Percentiles rank a stretch among this genome's conserved stretches.
Evolutionary conservation across 1,140 invertebrate genomes (phyloP).

Genomic region (Melanaphis sacchari): DNA sequence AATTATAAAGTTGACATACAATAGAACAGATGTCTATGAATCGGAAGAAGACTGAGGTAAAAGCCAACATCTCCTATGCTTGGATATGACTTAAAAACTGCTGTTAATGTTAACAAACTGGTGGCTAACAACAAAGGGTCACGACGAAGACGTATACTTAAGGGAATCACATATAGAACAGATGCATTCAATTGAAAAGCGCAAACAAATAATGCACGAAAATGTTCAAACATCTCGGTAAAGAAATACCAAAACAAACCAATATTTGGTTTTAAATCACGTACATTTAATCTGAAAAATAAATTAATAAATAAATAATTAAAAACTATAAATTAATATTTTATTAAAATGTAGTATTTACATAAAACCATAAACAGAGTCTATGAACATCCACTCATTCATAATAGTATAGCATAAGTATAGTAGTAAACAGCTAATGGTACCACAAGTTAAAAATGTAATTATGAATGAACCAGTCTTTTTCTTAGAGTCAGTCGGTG

Average conservation of each 20-base stretch:
- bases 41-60: slow-evolving; percentile 86
- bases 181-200: slow-evolving; percentile 97
- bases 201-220: slow-evolving; percentile 91
- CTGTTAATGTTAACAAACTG: slow-evolving; percentile 81
- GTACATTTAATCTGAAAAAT: slow-evolving; percentile 77
- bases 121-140: slow-evolving; percentile 88
- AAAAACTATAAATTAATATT: not conserved
- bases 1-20: slow-evolving; percentile 71
- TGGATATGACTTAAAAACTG: slow-evolving; percentile 97
- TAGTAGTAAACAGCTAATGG: slow-evolving; percentile 55
- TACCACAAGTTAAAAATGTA: slow-evolving; percentile 62
- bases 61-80: slow-evolving; percentile 93
- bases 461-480: slow-evolving; percentile 65
- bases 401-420: slow-evolving; percentile 41
- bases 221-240: slow-evolving; percentile 99
- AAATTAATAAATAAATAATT: slow-evolving; percentile 43
- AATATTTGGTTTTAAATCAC: slow-evolving; percentile 95
- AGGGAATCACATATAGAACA: slow-evolving; percentile 86
- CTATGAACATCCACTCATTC: slow-evolving; percentile 75
- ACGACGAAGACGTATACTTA: slow-evolving; percentile 83
- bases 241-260: slow-evolving; percentile 99
- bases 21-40: slow-evolving; percentile 89
- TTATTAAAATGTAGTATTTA: slow-evolving; percentile 65
- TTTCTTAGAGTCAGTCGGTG: slow-evolving; percentile 62
- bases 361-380: slow-evolving; percentile 85